Conservation (phyloP, 2,113 vertebrate species). For the Raphicerus campestris region DNA sequence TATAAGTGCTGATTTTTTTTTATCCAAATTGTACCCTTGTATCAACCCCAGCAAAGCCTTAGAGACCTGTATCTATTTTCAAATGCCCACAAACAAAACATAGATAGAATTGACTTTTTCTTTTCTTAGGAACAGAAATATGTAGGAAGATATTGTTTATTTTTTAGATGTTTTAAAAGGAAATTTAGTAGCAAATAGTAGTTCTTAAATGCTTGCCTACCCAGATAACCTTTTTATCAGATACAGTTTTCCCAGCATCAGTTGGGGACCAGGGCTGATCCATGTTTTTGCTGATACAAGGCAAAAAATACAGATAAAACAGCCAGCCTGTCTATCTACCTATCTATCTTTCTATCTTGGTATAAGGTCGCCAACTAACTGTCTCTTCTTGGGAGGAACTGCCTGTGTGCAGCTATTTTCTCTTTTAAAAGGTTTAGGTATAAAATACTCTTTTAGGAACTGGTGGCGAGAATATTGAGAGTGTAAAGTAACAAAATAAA, state of each 20-base stretch:
- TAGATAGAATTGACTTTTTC: neutral
- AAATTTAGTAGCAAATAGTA: neutral
- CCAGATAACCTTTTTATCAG: neutral
- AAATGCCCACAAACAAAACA: neutral
- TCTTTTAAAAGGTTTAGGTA: neutral
- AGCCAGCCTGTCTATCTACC: neutral
- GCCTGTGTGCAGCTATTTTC: neutral
- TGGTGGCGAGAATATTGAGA: neutral
- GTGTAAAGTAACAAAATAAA: neutral
- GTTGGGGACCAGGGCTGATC: neutral
- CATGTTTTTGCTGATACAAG: neutral
- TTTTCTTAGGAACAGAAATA: slow-evolving; percentile 14
- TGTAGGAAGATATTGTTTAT: neutral
- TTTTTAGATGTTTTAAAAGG: slow-evolving; percentile 30
- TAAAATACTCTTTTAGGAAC: neutral
- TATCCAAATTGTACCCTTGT: neutral
- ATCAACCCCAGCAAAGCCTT: neutral
- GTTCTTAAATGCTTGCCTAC: neutral
- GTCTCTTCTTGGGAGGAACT: neutral
- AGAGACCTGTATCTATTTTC: neutral
- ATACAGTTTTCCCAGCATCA: neutral
- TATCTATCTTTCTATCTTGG: neutral
- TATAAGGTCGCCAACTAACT: neutral
- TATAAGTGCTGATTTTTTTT: neutral
- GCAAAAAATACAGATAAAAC: neutral